phyloP scores from a whole-genome alignment of 2,113 vertebrate species.

The Brachyhypopomus gauderio region DNA sequence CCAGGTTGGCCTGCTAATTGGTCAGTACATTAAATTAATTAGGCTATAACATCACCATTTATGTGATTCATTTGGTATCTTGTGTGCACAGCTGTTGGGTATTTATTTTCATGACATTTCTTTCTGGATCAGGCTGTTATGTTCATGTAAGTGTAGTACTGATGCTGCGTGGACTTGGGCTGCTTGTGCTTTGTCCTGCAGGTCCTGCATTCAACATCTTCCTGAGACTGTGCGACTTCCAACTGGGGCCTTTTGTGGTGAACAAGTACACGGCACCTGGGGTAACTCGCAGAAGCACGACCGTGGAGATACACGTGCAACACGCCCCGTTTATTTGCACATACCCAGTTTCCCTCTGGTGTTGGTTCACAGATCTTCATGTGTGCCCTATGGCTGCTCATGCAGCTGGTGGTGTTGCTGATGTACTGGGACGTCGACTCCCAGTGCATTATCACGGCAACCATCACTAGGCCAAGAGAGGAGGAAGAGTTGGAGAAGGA shows the following conservation, averaged over 20 bases:
- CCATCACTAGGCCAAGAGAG: constrained; percentile 36
- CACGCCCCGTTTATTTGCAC: too few relatives aligned
- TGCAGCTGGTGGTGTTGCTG: constrained; percentile 74
- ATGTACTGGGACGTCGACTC: constrained; percentile 79
- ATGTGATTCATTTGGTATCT: background rate
- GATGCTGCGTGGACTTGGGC: background rate
- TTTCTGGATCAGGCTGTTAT: background rate
- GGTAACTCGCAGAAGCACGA: constrained; percentile 66
- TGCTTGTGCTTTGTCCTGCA: constrained; percentile 53
- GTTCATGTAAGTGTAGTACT: background rate
- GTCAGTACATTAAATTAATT: constrained; percentile 62
- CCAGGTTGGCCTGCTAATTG: constrained; percentile 81
- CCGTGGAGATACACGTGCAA: background rate
- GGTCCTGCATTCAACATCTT: constrained; percentile 84
- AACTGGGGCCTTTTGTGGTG: constrained; percentile 76
- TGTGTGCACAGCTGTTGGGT: background rate
- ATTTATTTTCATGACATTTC: too few relatives aligned
- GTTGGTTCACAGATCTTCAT: constrained; percentile 77
- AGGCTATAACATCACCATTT: background rate
- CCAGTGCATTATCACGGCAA: background rate
- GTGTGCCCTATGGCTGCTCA: constrained; percentile 79
- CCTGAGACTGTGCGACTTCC: constrained; percentile 79
- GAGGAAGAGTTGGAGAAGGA: constrained; percentile 28
- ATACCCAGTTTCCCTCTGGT: background rate
- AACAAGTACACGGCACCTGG: constrained; percentile 83